A percentile compares a stretch with the other conserved stretches of the same genome.
Conservation (phyloP, 2,113 vertebrate genomes). For the Lanius collurio region DNA sequence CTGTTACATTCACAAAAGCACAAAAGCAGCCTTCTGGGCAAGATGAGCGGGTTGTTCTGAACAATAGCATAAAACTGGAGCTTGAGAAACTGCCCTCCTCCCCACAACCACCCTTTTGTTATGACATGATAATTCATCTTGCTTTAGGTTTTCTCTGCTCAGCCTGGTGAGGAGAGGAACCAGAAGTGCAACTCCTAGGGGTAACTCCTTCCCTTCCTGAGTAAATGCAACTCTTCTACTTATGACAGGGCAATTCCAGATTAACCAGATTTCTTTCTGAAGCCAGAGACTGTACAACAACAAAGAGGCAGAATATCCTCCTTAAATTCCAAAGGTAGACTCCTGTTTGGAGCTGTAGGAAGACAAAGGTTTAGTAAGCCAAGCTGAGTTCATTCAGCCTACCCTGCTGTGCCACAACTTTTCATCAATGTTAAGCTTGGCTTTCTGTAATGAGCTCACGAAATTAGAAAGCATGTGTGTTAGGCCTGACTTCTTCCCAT, state of each 20-base stretch:
- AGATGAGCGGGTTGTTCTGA: neutral
- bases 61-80: neutral
- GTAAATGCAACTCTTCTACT: neutral
- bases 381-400: neutral
- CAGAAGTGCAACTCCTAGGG: neutral
- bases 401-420: neutral
- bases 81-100: neutral
- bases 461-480: neutral
- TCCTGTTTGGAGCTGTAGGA: neutral
- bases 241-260: neutral
- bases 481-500: neutral
- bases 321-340: neutral
- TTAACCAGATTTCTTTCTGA: neutral
- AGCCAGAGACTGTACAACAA: neutral
- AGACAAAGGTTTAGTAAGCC: neutral
- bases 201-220: neutral
- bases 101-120: neutral
- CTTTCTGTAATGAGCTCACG: neutral
- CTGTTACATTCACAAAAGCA: neutral
- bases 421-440: neutral
- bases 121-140: neutral
- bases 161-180: neutral
- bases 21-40: neutral
- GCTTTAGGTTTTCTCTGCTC: slow-evolving; percentile 16
- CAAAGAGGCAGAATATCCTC: neutral